Conservation (phyloP, 2,113 vertebrate species). For the Eubucco bourcierii region DNA sequence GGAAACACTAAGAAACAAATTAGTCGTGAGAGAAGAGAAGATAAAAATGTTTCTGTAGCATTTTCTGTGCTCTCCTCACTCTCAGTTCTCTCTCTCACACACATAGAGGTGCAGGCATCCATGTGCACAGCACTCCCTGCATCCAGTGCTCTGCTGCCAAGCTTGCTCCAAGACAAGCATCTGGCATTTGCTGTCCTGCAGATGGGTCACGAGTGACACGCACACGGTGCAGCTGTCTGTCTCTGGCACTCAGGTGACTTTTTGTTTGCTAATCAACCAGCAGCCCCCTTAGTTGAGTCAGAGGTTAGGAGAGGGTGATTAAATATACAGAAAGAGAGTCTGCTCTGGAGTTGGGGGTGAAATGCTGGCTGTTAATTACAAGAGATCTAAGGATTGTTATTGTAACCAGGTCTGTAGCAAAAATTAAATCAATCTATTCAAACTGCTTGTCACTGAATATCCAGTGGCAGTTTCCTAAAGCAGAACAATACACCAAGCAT, state of each 20-base stretch:
- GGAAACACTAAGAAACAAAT: background rate
- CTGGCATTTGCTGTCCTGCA: conserved; percentile 40
- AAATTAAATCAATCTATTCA: conserved; percentile 62
- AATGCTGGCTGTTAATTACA: conserved; percentile 27
- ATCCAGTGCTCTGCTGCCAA: background rate
- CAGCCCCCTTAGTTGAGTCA: conserved; percentile 1
- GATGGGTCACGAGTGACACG: conserved; percentile 11
- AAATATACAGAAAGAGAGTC: conserved; percentile 9
- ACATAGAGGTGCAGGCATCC: fast-evolving
- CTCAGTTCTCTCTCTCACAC: background rate
- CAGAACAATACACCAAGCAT: background rate
- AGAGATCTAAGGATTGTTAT: conserved; percentile 15
- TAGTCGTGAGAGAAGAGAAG: background rate
- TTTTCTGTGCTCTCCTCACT: background rate
- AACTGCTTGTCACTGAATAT: conserved; percentile 39
- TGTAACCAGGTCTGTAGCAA: conserved; percentile 11
- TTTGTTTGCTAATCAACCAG: conserved; percentile 35
- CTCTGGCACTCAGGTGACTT: conserved; percentile 42
- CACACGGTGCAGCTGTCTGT: conserved; percentile 4
- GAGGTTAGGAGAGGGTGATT: conserved; percentile 7
- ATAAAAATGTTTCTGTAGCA: background rate
- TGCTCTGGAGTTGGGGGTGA: background rate
- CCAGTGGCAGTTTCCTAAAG: conserved; percentile 24
- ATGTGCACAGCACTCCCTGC: background rate
- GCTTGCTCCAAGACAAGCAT: background rate